Evolutionary conservation across 2,113 vertebrate species (phyloP).

Genomic region (Falcunculus frontatus): DNA sequence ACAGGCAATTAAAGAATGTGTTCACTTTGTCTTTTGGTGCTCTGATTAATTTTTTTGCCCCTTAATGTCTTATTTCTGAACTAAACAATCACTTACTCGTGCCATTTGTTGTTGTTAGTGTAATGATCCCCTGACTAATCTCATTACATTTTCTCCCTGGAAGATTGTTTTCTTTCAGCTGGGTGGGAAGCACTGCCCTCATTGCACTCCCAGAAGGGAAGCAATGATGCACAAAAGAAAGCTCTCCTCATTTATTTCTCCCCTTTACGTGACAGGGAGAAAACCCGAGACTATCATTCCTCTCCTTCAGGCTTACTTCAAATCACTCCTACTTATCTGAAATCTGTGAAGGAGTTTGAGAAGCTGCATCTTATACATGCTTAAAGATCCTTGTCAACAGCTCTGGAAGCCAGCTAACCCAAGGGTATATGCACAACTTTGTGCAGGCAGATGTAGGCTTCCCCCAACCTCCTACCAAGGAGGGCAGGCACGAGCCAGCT

Average conservation of each 20-base stretch:
- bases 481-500: neutral
- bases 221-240: neutral
- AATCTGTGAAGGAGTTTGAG: neutral
- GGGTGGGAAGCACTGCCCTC: neutral
- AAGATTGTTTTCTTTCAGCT: neutral
- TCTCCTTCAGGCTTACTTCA: neutral
- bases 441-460: neutral
- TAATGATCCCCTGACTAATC: slow-evolving; percentile 11
- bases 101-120: neutral
- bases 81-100: neutral
- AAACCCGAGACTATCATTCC: neutral
- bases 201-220: neutral
- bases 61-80: neutral
- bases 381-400: neutral
- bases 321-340: neutral
- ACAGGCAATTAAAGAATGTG: neutral
- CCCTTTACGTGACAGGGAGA: neutral
- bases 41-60: neutral
- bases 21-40: neutral
- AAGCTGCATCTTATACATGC: neutral
- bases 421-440: neutral
- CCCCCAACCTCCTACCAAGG: neutral
- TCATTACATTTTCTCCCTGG: neutral
- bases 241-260: neutral
- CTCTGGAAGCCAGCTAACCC: neutral